These are phyloP conservation scores for Drosophila cardini DNA, from an alignment of 1,140 invertebrate genomes.

Conservation along the genomic window DNA sequence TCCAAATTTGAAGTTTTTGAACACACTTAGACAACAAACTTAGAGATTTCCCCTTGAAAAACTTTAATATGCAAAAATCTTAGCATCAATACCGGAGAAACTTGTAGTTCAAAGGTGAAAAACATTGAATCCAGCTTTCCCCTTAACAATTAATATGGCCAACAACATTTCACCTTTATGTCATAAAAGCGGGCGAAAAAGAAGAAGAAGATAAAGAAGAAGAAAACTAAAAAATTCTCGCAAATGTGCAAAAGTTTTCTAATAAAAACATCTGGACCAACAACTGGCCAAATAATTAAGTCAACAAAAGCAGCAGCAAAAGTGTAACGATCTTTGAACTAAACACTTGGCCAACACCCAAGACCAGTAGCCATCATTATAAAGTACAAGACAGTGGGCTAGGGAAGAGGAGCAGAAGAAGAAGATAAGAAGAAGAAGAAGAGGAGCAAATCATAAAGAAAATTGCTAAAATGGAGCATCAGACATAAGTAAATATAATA, in stretches of 20 bases:
- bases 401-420: neutral
- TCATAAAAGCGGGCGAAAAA: neutral
- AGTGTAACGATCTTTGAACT: conserved; percentile 63
- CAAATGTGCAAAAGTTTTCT: conserved; percentile 18
- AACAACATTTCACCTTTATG: conserved; percentile 40
- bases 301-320: conserved; percentile 33
- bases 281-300: conserved; percentile 32
- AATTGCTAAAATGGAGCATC: conserved; percentile 19
- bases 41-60: no score
- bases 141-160: conserved; percentile 37
- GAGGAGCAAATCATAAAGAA: conserved; percentile 30
- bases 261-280: conserved; percentile 32
- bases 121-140: conserved; percentile 29
- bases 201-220: no score
- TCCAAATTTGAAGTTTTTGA: no score
- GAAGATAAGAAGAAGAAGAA: neutral
- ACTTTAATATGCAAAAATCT: no score
- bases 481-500: conserved; percentile 44
- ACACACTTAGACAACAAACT: no score
- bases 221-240: conserved; percentile 9
- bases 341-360: conserved; percentile 31
- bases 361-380: conserved; percentile 71
- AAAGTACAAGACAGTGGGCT: neutral
- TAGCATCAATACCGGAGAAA: neutral
- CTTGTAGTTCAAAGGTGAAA: conserved; percentile 26